phyloP scores from a whole-genome alignment of 2,888 invertebrate genomes.

The Callosobruchus maculatus region DNA sequence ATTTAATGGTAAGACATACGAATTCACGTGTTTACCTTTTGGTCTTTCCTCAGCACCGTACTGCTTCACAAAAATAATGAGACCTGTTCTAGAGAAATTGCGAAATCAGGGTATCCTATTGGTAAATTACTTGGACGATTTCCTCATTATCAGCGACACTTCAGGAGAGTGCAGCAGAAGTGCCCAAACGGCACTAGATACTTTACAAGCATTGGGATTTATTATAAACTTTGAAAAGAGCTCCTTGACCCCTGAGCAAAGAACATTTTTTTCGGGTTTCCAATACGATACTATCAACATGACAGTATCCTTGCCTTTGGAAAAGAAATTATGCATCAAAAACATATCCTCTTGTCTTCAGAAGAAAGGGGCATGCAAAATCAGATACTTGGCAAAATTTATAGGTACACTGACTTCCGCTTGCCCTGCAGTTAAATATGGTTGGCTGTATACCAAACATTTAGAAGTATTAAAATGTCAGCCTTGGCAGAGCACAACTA shows the following conservation, averaged over 20 bases:
- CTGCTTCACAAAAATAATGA: conserved; percentile 28
- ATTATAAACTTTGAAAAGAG: conserved; percentile 3
- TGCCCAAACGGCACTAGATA: too few species aligned
- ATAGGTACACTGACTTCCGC: too few species aligned
- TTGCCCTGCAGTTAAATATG: too few species aligned
- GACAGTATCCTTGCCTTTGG: conserved; percentile 2
- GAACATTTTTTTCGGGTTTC: conserved; percentile 19
- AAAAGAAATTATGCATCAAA: too few species aligned
- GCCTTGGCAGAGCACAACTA: too few species aligned
- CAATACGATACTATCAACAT: conserved; percentile 13
- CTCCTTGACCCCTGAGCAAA: conserved; percentile 8
- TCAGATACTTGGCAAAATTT: too few species aligned
- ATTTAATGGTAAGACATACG: conserved; percentile 18
- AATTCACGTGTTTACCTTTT: conserved; percentile 20
- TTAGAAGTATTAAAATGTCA: too few species aligned
- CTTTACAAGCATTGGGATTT: too few species aligned
- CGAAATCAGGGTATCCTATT: conserved; percentile 14
- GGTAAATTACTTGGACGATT: conserved; percentile 23
- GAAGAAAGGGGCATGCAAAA: too few species aligned
- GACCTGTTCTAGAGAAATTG: conserved; percentile 15
- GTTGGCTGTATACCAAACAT: too few species aligned
- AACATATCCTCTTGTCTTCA: neutral
- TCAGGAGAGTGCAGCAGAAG: too few species aligned
- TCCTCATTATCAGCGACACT: conserved; percentile 12
- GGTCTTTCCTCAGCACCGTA: conserved; percentile 17